Percentiles rank a stretch among this genome's conserved stretches.
phyloP scores from a whole-genome alignment of 2,888 invertebrate genomes.

The Diarsia mendica region DNA sequence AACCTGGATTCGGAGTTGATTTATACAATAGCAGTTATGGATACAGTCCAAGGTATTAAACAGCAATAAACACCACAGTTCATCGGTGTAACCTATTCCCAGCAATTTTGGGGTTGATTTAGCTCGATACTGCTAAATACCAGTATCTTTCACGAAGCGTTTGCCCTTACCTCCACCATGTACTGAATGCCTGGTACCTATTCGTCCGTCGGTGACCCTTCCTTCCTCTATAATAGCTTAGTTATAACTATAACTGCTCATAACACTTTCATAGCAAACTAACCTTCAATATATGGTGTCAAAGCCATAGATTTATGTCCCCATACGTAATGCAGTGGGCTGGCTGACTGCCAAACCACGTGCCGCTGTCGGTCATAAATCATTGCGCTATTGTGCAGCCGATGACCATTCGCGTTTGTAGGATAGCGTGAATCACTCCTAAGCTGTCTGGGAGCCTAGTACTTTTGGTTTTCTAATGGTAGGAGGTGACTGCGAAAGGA shows the following conservation, averaged over 20 bases:
- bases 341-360: slow-evolving; percentile 52
- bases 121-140: too few relatives aligned
- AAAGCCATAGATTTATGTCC: slow-evolving; percentile 46
- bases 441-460: slow-evolving; percentile 4
- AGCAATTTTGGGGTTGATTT: too few relatives aligned
- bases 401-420: slow-evolving; percentile 32
- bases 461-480: slow-evolving; percentile 8
- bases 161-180: too few relatives aligned
- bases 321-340: slow-evolving; percentile 53
- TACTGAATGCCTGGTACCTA: too few relatives aligned
- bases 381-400: slow-evolving; percentile 50
- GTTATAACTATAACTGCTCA: slow-evolving; percentile 2
- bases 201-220: background rate
- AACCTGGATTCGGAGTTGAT: too few relatives aligned
- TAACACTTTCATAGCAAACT: slow-evolving; percentile 32
- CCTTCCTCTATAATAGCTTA: background rate
- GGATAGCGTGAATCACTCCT: slow-evolving; percentile 9
- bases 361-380: slow-evolving; percentile 45
- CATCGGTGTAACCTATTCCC: background rate
- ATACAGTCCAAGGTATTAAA: background rate
- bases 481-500: background rate
- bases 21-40: too few relatives aligned
- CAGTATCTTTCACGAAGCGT: too few relatives aligned
- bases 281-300: slow-evolving; percentile 54
- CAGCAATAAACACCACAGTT: background rate